Base-by-base conservation (phyloP, 2,888 invertebrate genomes). In the Eudemis profundana region DNA sequence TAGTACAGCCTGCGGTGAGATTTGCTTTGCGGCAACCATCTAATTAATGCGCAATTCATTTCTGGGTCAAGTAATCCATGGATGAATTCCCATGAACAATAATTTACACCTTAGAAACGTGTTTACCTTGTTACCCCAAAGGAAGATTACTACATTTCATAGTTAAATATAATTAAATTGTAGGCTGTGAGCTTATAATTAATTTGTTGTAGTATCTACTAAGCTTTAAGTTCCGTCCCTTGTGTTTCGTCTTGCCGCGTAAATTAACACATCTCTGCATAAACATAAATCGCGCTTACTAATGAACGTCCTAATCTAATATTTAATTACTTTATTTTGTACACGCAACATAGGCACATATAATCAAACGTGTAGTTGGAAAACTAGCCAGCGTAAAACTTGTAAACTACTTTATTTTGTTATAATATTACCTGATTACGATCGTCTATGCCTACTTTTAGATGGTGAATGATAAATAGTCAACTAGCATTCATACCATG, bases 141-240 rank as follows among this genome's bases (percentile, higher is more conserved):
- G 19, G 7, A 44, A 27, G 44, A 19, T n/a, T 19, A 44, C 21
- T 15, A 44, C 29, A 33, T 33, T 57, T 19, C 42, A 19, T 57
- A 21, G 33, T 57, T 33, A 46, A 44, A 29, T 57, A 33, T 33
- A 57, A 57, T 46, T 46, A 29, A 46, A 44, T 57, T 19, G 29
- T 57, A 44, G 56, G 29, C 14, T 15, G 49, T 17, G 17, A 17
- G 12, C 17, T 50, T 33, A 50, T 17, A 50, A 50, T 50, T 33
- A 33, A 33, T 50, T 29, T 33, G 49, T 50, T 50, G 29, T 50
- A 50, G 12, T 42, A 23, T 3, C 3, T 33, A 33, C 19, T 33
- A 10, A 27, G 49, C 44, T 53, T 29, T 61, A 53, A 33, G 53
- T 46, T 61, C 44, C 23, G 46, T 53, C 61, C 53, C 61, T 61